Evolutionary conservation across 2,888 invertebrate genomes (phyloP).

Genomic region (Meiosimyza platycephala): DNA sequence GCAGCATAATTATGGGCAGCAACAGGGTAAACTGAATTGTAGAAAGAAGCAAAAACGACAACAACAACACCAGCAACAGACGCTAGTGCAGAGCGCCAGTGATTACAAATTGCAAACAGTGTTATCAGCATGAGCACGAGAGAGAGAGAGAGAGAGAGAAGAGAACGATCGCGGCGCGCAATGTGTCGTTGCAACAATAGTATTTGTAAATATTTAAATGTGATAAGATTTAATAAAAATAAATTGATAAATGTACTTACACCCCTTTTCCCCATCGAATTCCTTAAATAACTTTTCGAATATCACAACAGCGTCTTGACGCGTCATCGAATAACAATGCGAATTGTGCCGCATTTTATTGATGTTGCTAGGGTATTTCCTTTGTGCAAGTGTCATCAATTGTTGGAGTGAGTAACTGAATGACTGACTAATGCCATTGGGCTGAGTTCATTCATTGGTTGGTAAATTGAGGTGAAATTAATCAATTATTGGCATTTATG

Average conservation of each 20-base stretch:
- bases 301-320: not conserved
- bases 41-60: conserved; percentile 35
- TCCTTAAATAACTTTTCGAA: too few species aligned
- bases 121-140: conserved; percentile 33
- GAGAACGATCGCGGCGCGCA: not conserved
- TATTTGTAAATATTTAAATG: not conserved
- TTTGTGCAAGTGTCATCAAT: not conserved
- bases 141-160: not conserved
- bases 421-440: too few species aligned
- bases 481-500: too few species aligned
- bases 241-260: not conserved
- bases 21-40: conserved; percentile 17
- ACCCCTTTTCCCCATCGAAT: not conserved
- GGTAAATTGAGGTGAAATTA: too few species aligned
- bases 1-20: conserved; percentile 33
- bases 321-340: not conserved
- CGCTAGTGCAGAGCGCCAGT: conserved; percentile 35
- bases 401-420: too few species aligned
- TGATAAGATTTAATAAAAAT: conserved; percentile 3
- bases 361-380: not conserved
- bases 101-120: conserved; percentile 44
- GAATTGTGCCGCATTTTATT: not conserved
- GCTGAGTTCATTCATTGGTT: too few species aligned
- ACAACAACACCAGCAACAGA: conserved; percentile 44
- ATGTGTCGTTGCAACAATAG: too few species aligned